Percentiles rank a stretch among this genome's conserved stretches.
These are phyloP conservation scores for Ondatra zibethicus DNA, from an alignment of 2,113 vertebrate genomes.

Conservation along the genomic window DNA sequence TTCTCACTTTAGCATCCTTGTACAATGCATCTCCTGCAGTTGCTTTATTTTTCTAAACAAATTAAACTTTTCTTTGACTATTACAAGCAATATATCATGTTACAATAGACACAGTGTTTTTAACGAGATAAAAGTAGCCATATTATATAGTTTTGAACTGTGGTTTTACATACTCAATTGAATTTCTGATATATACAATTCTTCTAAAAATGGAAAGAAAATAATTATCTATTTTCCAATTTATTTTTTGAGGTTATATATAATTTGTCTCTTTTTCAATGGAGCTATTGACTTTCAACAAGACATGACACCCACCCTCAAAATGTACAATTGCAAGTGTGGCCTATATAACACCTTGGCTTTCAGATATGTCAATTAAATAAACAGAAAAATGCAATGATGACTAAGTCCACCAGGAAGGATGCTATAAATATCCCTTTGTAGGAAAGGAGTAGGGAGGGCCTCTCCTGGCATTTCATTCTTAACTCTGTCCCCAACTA, in stretches of 20 bases:
- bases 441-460: neutral
- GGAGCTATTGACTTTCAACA: neutral
- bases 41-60: neutral
- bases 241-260: neutral
- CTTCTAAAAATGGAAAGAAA: neutral
- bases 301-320: neutral
- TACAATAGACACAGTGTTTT: neutral
- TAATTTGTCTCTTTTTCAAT: neutral
- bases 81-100: neutral
- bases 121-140: neutral
- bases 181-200: neutral
- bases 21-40: rapidly evolving
- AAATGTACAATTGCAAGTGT: neutral
- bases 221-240: neutral
- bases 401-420: rapidly evolving
- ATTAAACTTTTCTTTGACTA: neutral
- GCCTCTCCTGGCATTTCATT: neutral
- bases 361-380: neutral
- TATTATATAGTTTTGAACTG: rapidly evolving
- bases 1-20: rapidly evolving
- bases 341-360: neutral
- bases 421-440: neutral
- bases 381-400: no score
- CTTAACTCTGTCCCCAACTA: neutral
- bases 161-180: neutral